These are phyloP conservation scores for Pteronotus mesoamericanus DNA, from an alignment of 2,797 vertebrate genomes.

Conservation along the genomic window DNA sequence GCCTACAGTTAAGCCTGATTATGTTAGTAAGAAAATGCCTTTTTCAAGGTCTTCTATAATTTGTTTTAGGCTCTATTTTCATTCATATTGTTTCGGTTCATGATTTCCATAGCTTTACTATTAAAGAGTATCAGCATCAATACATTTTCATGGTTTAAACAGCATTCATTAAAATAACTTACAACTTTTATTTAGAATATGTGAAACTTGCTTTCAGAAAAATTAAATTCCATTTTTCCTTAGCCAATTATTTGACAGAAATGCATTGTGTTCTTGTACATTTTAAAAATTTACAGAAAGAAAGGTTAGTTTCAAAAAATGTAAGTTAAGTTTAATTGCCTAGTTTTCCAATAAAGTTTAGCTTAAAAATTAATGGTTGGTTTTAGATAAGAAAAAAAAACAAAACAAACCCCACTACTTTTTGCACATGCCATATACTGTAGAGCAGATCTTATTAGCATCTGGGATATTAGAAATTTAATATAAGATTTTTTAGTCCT, in stretches of 20 bases:
- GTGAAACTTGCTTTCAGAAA: not conserved
- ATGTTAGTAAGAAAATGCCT: not conserved
- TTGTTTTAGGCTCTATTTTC: not conserved
- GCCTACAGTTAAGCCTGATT: not conserved
- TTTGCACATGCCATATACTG: not conserved
- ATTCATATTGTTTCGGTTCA: not conserved
- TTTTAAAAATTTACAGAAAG: not conserved
- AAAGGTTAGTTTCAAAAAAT: conserved; percentile 10
- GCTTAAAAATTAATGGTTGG: not conserved
- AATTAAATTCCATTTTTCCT: conserved; percentile 14
- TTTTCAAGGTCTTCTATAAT: not conserved
- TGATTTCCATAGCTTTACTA: not conserved
- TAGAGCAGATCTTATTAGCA: not conserved
- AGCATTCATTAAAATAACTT: not conserved
- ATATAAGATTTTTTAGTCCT: not conserved
- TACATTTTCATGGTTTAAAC: not conserved
- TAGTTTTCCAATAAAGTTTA: not conserved
- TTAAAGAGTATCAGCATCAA: not conserved
- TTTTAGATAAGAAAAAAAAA: conserved; percentile 14
- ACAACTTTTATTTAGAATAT: not conserved
- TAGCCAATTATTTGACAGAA: conserved; percentile 1
- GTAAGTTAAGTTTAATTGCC: not conserved
- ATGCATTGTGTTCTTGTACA: not conserved
- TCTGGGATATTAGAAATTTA: not conserved
- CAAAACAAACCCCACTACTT: no score